Percentiles rank a stretch among this genome's conserved stretches.
phyloP scores from a whole-genome alignment of 2,888 invertebrate genomes.

The Drosophila conformis region DNA sequence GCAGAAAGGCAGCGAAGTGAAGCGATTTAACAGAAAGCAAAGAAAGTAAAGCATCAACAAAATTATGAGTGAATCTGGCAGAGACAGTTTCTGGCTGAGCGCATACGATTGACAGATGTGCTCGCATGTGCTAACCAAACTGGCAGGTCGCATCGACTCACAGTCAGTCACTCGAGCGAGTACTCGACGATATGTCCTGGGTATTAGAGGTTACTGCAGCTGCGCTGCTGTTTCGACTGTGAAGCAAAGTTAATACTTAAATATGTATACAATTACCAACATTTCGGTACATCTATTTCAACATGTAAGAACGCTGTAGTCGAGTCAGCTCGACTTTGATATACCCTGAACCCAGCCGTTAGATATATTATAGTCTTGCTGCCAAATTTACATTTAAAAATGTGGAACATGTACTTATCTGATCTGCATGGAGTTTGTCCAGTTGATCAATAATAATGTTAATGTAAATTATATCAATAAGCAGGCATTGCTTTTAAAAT shows the following conservation, averaged over 20 bases:
- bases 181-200: neutral
- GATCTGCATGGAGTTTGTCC: too few relatives aligned
- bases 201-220: neutral
- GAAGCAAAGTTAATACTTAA: neutral
- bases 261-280: neutral
- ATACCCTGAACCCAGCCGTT: neutral
- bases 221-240: neutral
- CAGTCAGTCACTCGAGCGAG: neutral
- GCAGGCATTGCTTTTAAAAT: too few relatives aligned
- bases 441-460: too few relatives aligned
- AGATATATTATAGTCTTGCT: neutral
- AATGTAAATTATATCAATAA: too few relatives aligned
- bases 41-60: conserved; percentile 20
- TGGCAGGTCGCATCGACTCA: neutral
- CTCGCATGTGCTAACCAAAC: conserved; percentile 8
- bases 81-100: conserved; percentile 35
- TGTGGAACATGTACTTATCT: neutral
- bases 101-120: conserved; percentile 29
- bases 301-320: neutral
- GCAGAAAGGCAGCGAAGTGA: neutral
- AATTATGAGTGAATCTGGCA: conserved; percentile 31
- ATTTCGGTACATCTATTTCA: neutral
- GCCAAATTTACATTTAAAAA: too few relatives aligned
- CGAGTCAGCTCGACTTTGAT: neutral
- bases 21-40: conserved; percentile 4